Base-by-base conservation (phyloP, 2,797 vertebrate species). In the Poecilia picta region DNA sequence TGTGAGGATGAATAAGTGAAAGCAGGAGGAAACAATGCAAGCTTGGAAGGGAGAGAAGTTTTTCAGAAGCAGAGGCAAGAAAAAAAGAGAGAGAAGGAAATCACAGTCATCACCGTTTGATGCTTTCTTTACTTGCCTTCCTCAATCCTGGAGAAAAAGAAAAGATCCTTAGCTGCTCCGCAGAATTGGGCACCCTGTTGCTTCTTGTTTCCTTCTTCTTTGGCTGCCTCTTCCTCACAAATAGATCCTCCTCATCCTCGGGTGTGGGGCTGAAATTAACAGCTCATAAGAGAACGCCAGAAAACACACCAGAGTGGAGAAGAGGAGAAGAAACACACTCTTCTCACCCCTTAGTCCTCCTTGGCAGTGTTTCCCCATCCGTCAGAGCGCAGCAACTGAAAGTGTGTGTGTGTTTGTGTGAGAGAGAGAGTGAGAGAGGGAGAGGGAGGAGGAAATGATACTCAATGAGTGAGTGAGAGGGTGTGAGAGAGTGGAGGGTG, bases 291-390 rank as follows among this genome's bases (percentile, higher is more conserved):
- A 81, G 81, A 88, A 92, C 80, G 88, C 85, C 72, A 49, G 87
- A 86, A 88, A 91, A 91, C 85, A 91, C 86, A 88, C 79, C 73
- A 79, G 86, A 89, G 85, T 87, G 90, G 83, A 92, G 89, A 89
- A 88, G 87, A 89, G 90, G 83, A 92, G 88, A 88, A 87, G 86
- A 89, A 89, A 81, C 82, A 86, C 92, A 89, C 89, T 91, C 91
- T 89, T 81, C 88, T 89, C 81, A 74, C 89, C 85, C 87, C 74
- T 82, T 90, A 94, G 92, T 92, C 92, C 88, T 92, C 87, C 83
- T 91, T 84, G 88, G 91, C 87, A 87, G 87, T 88, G 92, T 92
- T 89, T 95, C 93, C 90, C 89, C 91, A 93, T 93, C 89, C 82
- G 92, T 88, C 90, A 89, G 88, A 89, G 91, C 88, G 53, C 91